A percentile compares a stretch with the other conserved stretches of the same genome.
phyloP scores from a whole-genome alignment of 2,113 vertebrate genomes.

The Prolemur simus region DNA sequence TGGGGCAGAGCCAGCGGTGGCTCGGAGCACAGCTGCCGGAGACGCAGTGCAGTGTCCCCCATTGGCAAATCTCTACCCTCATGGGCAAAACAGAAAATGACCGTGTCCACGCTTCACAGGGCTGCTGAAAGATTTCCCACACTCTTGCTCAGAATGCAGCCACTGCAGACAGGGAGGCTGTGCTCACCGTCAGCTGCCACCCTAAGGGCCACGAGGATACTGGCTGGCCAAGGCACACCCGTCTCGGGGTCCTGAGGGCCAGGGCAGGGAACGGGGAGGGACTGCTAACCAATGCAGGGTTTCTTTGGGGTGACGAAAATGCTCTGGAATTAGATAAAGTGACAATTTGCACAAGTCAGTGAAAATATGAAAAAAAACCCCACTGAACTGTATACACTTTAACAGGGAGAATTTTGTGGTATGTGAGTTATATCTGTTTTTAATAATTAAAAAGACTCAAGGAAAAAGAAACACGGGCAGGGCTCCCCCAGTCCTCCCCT shows the following conservation, averaged over 20 bases:
- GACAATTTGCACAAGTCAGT: too few species aligned
- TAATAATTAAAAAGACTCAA: not conserved
- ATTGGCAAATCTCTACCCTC: not conserved
- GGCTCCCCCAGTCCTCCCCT: not conserved
- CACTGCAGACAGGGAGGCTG: not conserved
- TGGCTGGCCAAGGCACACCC: too few species aligned
- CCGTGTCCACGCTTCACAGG: not conserved
- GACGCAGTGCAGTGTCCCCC: too few species aligned
- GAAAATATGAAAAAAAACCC: not conserved
- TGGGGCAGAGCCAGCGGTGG: too few species aligned
- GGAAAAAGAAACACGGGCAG: not conserved
- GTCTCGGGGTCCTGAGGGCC: not conserved
- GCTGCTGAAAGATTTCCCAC: not conserved
- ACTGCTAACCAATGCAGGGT: not conserved
- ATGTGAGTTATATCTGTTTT: not conserved
- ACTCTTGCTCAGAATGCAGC: not conserved
- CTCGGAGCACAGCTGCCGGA: not conserved
- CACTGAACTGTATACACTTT: not conserved
- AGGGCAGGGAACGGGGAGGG: fast-evolving
- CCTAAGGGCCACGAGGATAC: not conserved
- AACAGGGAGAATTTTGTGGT: not conserved
- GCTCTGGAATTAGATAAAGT: not conserved
- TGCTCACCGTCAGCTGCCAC: too few species aligned
- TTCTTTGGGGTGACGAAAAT: not conserved
- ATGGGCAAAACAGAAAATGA: not conserved